Percentiles rank a stretch among this genome's conserved stretches.
These are phyloP conservation scores for Drosophila mayaguana DNA, from an alignment of 2,888 invertebrate genomes.

Conservation along the genomic window DNA sequence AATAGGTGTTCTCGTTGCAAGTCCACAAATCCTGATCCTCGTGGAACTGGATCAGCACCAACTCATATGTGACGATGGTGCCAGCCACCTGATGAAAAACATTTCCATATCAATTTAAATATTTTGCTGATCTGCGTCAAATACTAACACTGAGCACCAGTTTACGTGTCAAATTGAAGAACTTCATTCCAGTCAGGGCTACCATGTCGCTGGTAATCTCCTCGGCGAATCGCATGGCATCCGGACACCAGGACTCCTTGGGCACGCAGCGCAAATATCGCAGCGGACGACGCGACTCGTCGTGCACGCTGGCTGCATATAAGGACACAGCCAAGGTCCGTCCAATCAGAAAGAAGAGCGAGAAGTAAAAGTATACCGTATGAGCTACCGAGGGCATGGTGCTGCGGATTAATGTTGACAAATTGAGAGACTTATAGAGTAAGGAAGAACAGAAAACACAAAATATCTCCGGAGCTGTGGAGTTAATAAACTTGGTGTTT, in stretches of 20 bases:
- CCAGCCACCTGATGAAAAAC: conserved; percentile 86
- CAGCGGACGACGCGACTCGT: conserved; percentile 86
- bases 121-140: not conserved
- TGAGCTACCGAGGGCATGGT: conserved; percentile 83
- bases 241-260: conserved; percentile 85
- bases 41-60: conserved; percentile 87
- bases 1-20: conserved; percentile 66
- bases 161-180: conserved; percentile 84
- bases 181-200: conserved; percentile 84
- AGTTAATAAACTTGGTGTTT: too few relatives aligned
- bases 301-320: conserved; percentile 87
- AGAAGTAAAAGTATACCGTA: conserved; percentile 87
- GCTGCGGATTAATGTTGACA: conserved; percentile 49
- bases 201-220: conserved; percentile 83
- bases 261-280: conserved; percentile 85
- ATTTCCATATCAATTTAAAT: not conserved
- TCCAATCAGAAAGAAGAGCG: conserved; percentile 86
- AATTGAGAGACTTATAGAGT: not conserved
- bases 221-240: conserved; percentile 84
- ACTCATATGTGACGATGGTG: conserved; percentile 87
- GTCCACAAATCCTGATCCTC: conserved; percentile 81
- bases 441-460: too few relatives aligned
- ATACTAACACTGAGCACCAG: conserved; percentile 82
- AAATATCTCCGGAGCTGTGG: too few relatives aligned
- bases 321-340: conserved; percentile 87